A percentile compares a stretch with the other conserved stretches of the same genome.
Conservation (phyloP, 2,113 vertebrate species). For the Camelus dromedarius region DNA sequence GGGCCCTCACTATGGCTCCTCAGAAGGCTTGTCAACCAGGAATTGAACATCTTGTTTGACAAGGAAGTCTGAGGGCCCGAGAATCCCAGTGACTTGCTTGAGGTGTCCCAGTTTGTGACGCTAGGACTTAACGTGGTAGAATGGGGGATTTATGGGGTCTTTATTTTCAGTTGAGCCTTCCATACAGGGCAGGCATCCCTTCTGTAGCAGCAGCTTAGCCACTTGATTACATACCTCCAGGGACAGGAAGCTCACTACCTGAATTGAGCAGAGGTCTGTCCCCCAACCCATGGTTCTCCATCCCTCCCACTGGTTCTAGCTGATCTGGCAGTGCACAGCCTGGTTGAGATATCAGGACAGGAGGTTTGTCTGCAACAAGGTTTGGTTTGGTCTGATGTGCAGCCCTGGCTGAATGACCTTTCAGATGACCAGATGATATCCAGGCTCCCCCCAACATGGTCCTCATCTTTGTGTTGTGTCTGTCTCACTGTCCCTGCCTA, state of each 20-base stretch:
- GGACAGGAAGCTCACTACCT: not conserved
- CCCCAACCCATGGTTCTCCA: not conserved
- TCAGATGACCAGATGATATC: not conserved
- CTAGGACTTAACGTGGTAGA: not conserved
- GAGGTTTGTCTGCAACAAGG: too few species aligned
- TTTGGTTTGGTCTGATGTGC: not conserved
- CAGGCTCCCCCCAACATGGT: not conserved
- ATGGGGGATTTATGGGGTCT: not conserved
- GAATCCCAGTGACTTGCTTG: not conserved
- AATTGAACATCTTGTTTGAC: not conserved
- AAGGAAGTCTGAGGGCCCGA: not conserved
- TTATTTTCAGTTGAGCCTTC: not conserved
- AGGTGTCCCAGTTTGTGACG: not conserved
- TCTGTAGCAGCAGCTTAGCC: not conserved
- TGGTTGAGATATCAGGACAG: not conserved
- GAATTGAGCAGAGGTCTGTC: not conserved
- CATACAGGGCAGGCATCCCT: not conserved
- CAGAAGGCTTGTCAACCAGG: not conserved
- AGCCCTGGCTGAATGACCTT: not conserved
- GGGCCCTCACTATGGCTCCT: not conserved
- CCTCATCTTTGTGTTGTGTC: not conserved
- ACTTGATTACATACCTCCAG: not conserved
- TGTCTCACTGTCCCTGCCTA: not conserved
- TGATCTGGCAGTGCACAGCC: not conserved
- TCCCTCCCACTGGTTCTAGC: not conserved